Base-by-base conservation (phyloP, 1,140 invertebrate species). In the Andricus grossulariae region DNA sequence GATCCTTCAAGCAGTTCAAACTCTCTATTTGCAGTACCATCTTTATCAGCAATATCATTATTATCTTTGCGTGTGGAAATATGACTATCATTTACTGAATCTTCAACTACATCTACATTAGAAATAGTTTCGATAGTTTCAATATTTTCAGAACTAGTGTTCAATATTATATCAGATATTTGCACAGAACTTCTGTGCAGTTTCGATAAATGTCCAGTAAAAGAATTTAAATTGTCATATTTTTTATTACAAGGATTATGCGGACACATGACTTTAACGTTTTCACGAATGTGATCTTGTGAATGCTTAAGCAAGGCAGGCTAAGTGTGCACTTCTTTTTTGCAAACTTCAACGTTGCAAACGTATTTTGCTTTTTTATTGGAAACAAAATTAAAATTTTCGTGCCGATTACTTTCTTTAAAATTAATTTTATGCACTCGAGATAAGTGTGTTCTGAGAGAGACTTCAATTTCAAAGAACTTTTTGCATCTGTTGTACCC, bases 261-360 rank as follows among this genome's bases (percentile, higher is more conserved):
- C 11, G 71, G 74, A 73, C 78, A 79, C 19, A 7, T 66, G 3
- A 75, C 55, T 45, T 66, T 71, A 13, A 57, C 7, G 13, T 45
- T 52, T 3, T 73, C 60, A 10, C 45, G 12, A 0, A 79, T 70
- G 70, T 79, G 78, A 66, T 2, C 10, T 75, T 73, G 75, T 39
- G 73, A 19, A 54, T 79, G 74, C 66, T 79, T 75, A 16, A 79
- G 4, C 39, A 75, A 21, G 1, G 12, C 2, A 19, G 7, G 4
- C 13, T 71, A 74, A 60, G 45, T 50, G 32, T 72, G n/a, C 10
- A 75, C 45, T 75, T 72, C 25, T 75, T 75, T 75, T 60, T 74
- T 66, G 39, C 70, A 79, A 3, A 49, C 32, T 21, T 72, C 21
- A 11, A 75, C 18, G 16, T 25, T 73, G 50, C 70, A 79, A 12